Evolutionary conservation across 2,888 invertebrate species (phyloP), one percentile per base, ranked within the genome.

Genomic region (Mesochorus sp.): DNA sequence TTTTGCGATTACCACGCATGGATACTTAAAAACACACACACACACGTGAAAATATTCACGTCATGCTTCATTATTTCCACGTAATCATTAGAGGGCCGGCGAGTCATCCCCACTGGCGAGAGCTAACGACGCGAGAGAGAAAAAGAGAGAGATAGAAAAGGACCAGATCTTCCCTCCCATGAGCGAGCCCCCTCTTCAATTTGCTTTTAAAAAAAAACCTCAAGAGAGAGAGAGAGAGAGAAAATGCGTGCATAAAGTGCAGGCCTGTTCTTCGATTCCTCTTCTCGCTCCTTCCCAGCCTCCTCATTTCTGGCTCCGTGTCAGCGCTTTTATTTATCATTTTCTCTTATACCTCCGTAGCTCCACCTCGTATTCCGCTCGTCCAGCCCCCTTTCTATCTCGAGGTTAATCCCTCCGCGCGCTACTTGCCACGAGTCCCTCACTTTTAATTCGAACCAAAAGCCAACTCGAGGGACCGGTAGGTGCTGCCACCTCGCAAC

Each of bases 21-120:
- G 17, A 3, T 39, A n/a, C 53, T 10, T 12, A 66, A 12, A 28
- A 28, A 2, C 39, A n/a, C 26, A 21, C 4, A 55, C 8, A 47
- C 10, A 21, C 17, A n/a, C 47, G 47, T 42, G n/a, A n/a, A 26
- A 21, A 24, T 39, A 71, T 67, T 57, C 82, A 81, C 84, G 83
- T 88, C 87, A 85, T 87, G 88, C 88, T 88, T 89, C 88, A 88
- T 89, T 88, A 88, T 88, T 88, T 87, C 84, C 85, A 82, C 79
- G 85, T 84, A 85, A 88, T 89, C 67, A 67, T 67, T 67, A 86
- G 85, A 83, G 82, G 81, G 80, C 73, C 78, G 55, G 37, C 80
- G 86, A 81, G 83, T 85, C 87, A 85, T 87, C 85, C 81, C 85
- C 83, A 73, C 77, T 37, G 71, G 19, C 10, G 17, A 14, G 21